These are phyloP conservation scores for Mythimna vitellina DNA, from an alignment of 2,888 invertebrate genomes.

Conservation along the genomic window DNA sequence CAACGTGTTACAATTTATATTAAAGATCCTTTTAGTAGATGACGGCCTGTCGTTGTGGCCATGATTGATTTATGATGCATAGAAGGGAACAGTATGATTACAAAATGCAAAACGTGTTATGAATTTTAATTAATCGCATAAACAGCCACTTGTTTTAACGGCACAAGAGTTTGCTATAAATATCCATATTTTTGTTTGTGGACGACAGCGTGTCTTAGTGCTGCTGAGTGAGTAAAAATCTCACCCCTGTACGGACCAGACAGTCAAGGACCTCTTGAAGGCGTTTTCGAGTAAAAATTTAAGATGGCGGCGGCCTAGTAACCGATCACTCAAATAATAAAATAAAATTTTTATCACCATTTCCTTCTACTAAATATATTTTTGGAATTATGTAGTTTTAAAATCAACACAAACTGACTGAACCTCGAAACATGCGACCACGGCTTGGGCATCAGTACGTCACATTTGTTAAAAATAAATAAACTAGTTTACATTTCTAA, in stretches of 20 bases:
- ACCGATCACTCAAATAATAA: background rate
- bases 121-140: background rate
- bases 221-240: background rate
- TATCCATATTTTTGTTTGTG: background rate
- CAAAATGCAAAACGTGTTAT: background rate
- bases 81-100: background rate
- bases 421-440: no score
- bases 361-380: background rate
- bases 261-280: conserved; percentile 24
- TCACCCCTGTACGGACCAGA: conserved; percentile 16
- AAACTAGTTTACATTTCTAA: background rate
- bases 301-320: conserved; percentile 27
- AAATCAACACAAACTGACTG: background rate
- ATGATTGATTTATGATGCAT: conserved; percentile 15
- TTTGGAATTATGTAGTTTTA: background rate
- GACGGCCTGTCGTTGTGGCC: background rate
- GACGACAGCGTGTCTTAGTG: background rate
- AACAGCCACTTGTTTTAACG: background rate
- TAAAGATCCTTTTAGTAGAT: conserved; percentile 1
- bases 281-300: conserved; percentile 1
- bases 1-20: background rate
- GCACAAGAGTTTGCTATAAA: background rate
- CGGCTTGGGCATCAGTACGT: background rate
- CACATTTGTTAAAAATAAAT: background rate
- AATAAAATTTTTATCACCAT: background rate